Base-by-base conservation (phyloP, 2,113 vertebrate genomes). In the Bostrychus sinensis region DNA sequence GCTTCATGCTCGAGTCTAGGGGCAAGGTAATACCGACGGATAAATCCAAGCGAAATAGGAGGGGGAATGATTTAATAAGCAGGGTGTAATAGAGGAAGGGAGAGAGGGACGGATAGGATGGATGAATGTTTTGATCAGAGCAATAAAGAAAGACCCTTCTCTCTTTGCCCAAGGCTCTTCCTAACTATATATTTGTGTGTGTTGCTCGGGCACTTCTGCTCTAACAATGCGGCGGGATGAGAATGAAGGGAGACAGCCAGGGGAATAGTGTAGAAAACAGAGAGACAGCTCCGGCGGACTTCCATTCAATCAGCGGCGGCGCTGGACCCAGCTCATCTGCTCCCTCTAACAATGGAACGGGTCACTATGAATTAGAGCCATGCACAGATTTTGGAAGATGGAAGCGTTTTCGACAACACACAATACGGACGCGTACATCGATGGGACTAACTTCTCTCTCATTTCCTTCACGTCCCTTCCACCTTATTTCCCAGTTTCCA, bases 71-170 rank as follows among this genome's bases (percentile, higher is more conserved):
- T 87, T 88, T 87, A 88, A 89, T 89, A 83, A 85, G 72, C 45
- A 53, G 82, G 48, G 72, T 51, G 81, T 81, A 83, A 82, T 82
- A 77, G 78, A 78, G 60, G 74, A 70, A 62, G 70, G 70, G 72
- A 77, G 74, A 76, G 63, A 60, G 58, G 62, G 71, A 77, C 17
- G 25, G 76, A 83, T 72, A 42, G 72, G 77, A 74, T 57, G 78
- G 81, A 85, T 75, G 83, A 80, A 80, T 88, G 80, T 89, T 87
- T 86, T 88, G 88, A 88, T 88, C 82, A 87, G 85, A 81, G 83
- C 81, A 84, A 87, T 84, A 88, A 88, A 86, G 79, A 73, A 74
- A 70, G 54, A 69, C 61, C 78, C 39, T 43, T 79, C 62, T 80
- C 71, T 66, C 59, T 70, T 81, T 79, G 83, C 80, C 78, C 45